Percentiles rank a stretch among this genome's conserved stretches.
These are phyloP conservation scores for Rotaria magnacalcarata DNA, from an alignment of 2,888 invertebrate species.

Conservation along the genomic window DNA sequence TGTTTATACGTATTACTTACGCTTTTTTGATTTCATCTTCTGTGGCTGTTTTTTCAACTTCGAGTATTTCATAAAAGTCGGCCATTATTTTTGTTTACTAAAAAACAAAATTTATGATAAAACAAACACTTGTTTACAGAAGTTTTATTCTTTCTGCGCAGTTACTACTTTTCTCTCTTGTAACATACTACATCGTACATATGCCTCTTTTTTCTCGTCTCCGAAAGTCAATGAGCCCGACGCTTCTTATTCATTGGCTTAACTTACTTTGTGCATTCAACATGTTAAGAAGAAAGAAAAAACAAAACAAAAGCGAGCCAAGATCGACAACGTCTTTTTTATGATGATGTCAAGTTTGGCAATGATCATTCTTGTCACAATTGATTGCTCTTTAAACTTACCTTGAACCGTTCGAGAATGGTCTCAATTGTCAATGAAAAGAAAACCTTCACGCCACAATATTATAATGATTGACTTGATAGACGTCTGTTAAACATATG, in stretches of 20 bases:
- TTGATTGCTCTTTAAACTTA: background rate
- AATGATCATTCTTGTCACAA: conserved; percentile 17
- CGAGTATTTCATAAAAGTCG: conserved; percentile 71
- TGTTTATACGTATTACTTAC: conserved; percentile 61
- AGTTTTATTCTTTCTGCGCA: background rate
- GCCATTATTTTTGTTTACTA: background rate
- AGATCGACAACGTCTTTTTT: conserved; percentile 1
- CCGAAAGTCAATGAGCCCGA: background rate
- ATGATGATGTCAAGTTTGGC: background rate
- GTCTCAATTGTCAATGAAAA: background rate
- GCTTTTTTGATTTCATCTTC: conserved; percentile 91
- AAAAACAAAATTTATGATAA: background rate
- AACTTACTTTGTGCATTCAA: background rate
- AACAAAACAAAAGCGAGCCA: background rate
- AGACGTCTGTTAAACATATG: background rate
- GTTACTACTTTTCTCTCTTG: background rate
- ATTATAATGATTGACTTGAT: background rate
- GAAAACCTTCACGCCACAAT: conserved; percentile 10
- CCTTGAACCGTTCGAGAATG: background rate
- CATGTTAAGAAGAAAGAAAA: background rate
- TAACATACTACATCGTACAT: background rate
- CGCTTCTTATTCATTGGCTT: background rate
- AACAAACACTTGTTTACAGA: background rate
- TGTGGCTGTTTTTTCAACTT: conserved; percentile 74
- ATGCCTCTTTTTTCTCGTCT: background rate